phyloP scores from a whole-genome alignment of 92 coral and sea anemone genomes.

The Zoanthus sansibaricus region DNA sequence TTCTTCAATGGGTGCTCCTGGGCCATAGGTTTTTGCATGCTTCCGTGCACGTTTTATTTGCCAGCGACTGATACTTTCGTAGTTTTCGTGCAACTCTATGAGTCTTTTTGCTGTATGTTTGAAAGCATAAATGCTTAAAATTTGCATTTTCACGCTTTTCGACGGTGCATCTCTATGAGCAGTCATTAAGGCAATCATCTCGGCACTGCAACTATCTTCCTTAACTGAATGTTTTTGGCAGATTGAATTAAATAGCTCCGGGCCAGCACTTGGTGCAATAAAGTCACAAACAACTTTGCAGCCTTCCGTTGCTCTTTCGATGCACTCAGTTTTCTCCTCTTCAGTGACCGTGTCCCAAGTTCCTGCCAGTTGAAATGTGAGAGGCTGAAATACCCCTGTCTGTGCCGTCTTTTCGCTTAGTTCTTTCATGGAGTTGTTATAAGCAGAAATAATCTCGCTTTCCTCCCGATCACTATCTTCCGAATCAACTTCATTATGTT shows the following conservation, averaged over 20 bases:
- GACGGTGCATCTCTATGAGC: slow-evolving; percentile 50
- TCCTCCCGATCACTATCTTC: slow-evolving; percentile 11
- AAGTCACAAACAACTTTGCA: slow-evolving; percentile 71
- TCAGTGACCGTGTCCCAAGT: slow-evolving; percentile 56
- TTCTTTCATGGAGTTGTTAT: slow-evolving; percentile 49
- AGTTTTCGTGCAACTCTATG: slow-evolving; percentile 55
- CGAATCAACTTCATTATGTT: background rate
- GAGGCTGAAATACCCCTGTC: slow-evolving; percentile 43
- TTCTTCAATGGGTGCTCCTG: slow-evolving; percentile 55
- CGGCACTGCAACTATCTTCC: slow-evolving; percentile 45
- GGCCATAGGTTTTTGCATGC: slow-evolving; percentile 55
- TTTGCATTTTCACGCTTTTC: slow-evolving; percentile 50
- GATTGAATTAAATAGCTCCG: slow-evolving; percentile 63
- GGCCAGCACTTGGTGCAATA: slow-evolving; percentile 73
- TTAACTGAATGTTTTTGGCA: slow-evolving; percentile 23
- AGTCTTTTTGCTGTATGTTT: slow-evolving; percentile 54
- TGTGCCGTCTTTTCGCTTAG: slow-evolving; percentile 19
- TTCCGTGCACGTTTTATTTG: slow-evolving; percentile 64
- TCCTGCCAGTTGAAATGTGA: slow-evolving; percentile 45
- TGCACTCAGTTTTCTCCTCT: slow-evolving; percentile 47
- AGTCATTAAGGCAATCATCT: slow-evolving; percentile 56
- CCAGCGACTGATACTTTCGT: slow-evolving; percentile 58
- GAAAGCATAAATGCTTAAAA: slow-evolving; percentile 69
- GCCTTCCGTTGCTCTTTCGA: slow-evolving; percentile 61
- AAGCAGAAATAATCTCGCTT: slow-evolving; percentile 11